These are phyloP conservation scores for Andrena fulva DNA, from an alignment of 2,888 invertebrate species.

Conservation along the genomic window DNA sequence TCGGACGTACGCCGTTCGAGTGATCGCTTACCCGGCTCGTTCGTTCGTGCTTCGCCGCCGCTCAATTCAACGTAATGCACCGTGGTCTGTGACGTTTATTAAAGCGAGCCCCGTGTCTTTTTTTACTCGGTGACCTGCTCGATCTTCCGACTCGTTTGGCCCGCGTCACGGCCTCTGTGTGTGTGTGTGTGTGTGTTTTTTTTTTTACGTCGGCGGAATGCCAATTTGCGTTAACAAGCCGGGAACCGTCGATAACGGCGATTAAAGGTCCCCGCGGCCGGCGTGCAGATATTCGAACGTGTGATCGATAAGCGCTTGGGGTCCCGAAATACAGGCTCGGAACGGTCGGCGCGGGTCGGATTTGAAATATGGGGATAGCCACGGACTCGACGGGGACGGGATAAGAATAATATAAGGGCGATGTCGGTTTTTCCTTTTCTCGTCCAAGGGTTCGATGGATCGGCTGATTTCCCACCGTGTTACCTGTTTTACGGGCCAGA, in stretches of 20 bases:
- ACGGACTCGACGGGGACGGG: no score
- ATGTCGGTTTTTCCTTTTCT: no score
- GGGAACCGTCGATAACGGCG: constrained; percentile 1
- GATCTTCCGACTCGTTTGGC: constrained; percentile 23
- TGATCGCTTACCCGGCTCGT: not conserved
- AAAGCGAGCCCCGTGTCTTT: constrained; percentile 14
- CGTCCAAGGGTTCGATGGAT: no score
- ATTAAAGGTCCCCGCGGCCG: constrained; percentile 3
- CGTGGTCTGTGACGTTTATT: constrained; percentile 13
- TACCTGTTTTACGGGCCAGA: no score
- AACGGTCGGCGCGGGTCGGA: no score
- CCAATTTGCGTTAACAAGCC: constrained; percentile 20
- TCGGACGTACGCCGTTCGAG: constrained; percentile 5
- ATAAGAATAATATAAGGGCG: no score
- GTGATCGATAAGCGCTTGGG: no score
- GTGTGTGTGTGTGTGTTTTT: no score
- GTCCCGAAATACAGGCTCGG: no score
- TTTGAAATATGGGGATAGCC: no score
- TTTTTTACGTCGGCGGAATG: constrained; percentile 2
- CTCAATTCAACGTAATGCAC: constrained; percentile 19
- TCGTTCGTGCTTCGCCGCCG: constrained; percentile 27
- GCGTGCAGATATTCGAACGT: no score
- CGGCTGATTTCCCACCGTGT: no score
- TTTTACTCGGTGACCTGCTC: constrained; percentile 6
- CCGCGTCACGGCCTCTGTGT: not conserved